Percentiles rank a stretch among this genome's conserved stretches.
phyloP scores from a whole-genome alignment of 53 echinoderm and acorn worm genomes.

The Pentamera pediparva region DNA sequence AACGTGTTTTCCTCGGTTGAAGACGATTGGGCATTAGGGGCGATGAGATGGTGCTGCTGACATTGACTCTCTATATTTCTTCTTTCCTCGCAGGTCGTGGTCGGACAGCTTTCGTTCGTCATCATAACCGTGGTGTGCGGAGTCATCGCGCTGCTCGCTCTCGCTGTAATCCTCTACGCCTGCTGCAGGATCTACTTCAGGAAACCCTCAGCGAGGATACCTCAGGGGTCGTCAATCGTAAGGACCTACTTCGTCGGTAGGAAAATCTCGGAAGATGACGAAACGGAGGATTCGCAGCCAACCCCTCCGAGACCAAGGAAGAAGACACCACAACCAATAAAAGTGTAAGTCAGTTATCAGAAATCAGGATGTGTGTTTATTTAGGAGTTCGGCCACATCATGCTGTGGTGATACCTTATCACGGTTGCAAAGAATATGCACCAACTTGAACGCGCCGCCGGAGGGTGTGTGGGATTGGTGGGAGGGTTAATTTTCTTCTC shows the following conservation, averaged over 20 bases:
- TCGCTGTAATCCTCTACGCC: slow-evolving; percentile 3
- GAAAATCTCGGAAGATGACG: slow-evolving; percentile 27
- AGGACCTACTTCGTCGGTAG: slow-evolving; percentile 21
- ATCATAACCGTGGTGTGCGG: not conserved
- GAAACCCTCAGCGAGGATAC: slow-evolving; percentile 4
- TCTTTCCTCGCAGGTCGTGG: not conserved
- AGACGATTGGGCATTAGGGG: no score
- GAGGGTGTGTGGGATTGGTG: no score
- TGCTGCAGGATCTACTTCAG: not conserved
- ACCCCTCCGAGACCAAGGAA: slow-evolving; percentile 1
- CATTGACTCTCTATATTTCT: no score
- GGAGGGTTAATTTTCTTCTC: no score
- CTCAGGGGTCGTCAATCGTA: slow-evolving; percentile 21
- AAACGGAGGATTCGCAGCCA: slow-evolving; percentile 20
- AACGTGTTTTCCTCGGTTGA: no score
- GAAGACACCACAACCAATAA: slow-evolving; percentile 21
- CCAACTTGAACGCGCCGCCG: no score
- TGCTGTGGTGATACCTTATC: no score
- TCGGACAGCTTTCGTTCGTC: slow-evolving; percentile 10
- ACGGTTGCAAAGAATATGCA: no score
- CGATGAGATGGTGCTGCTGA: no score
- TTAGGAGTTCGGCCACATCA: no score
- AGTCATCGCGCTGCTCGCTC: not conserved
- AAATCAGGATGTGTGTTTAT: no score
- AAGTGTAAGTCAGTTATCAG: slow-evolving; percentile 36